Base-by-base conservation (phyloP, 2,113 vertebrate species). In the Oryzias melastigma region DNA sequence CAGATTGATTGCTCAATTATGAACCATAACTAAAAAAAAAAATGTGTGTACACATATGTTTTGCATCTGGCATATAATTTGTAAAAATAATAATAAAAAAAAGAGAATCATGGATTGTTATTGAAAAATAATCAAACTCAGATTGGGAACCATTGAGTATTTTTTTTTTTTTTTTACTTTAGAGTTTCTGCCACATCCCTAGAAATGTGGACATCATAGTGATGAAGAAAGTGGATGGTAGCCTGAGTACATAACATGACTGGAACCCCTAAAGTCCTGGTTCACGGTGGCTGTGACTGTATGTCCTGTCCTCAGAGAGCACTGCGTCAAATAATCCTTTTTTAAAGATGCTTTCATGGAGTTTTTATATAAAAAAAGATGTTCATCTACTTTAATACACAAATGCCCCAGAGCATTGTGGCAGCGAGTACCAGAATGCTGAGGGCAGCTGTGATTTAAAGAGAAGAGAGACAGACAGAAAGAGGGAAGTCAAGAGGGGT, bases 401-500 rank as follows among this genome's bases (percentile, higher is more conserved):
- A 90, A 91, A 91, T 82, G 83, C 89, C 85, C 87, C 89, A 90
- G 88, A 88, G 80, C 91, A 85, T 79, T 82, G 87, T 86, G 85
- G 86, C 79, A 88, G 89, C 85, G 90, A 86, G 93, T 91, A 95
- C 89, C 77, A 90, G 87, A 92, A 93, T 92, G 93, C 75, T 88
- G 88, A 88, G 77, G 91, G 89, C 86, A 82, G 83, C 80, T 87
- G 65, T 91, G 83, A 88, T 81, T 93, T 68, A 87, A 88, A 93
- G 91, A 91, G 90, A 74, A 72, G 70, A 87, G 71, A 86, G 76
- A 83, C 52, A 79, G 81, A 76, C 24, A 80, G 73, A 86, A 43
- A 87, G 70, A 80, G 60, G 72, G 44, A 77, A 86, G 86, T 65
- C 51, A 56, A 75, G 61, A 79, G 56, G 29, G 53, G 57, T 69